Evolutionary conservation across 1,140 invertebrate genomes (phyloP).

Genomic region (Ceratina japonica): DNA sequence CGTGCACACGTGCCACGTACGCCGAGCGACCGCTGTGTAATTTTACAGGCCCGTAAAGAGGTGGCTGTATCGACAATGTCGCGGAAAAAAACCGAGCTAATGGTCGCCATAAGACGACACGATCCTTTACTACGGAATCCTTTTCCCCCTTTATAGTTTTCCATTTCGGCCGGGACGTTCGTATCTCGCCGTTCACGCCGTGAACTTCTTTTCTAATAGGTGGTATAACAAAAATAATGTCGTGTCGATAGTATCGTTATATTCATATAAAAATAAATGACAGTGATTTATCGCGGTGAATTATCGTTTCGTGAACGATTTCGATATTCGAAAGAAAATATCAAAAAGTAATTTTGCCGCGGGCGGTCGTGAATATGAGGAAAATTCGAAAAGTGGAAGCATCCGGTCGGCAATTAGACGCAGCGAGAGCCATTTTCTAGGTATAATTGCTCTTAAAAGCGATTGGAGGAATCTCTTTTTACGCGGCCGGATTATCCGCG

Average conservation of each 20-base stretch:
- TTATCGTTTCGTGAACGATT: no score
- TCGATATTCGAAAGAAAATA: not conserved
- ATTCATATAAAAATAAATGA: no score
- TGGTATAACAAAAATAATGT: no score
- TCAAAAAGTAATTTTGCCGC: not conserved
- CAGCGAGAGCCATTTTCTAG: slow-evolving; percentile 43
- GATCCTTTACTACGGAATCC: slow-evolving; percentile 34
- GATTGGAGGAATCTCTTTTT: slow-evolving; percentile 24
- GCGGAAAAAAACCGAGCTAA: slow-evolving; percentile 51
- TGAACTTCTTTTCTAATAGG: not conserved
- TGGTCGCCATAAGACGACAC: slow-evolving; percentile 45
- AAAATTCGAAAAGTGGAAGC: not conserved
- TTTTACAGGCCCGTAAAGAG: slow-evolving; percentile 54
- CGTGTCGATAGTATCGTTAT: no score
- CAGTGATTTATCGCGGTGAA: no score
- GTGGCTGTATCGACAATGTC: slow-evolving; percentile 6
- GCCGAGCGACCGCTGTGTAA: slow-evolving; percentile 49
- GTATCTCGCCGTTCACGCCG: no score
- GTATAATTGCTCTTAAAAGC: slow-evolving; percentile 56
- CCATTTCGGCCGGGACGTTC: not conserved
- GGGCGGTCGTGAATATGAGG: slow-evolving; percentile 9
- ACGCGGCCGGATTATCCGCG: slow-evolving; percentile 47
- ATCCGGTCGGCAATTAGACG: slow-evolving; percentile 32
- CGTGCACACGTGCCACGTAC: slow-evolving; percentile 47
- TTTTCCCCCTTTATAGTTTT: slow-evolving; percentile 29